Evolutionary conservation across 2,888 invertebrate species (phyloP), one percentile per base, ranked within the genome.

Genomic region (Steinernema carpocapsae): DNA sequence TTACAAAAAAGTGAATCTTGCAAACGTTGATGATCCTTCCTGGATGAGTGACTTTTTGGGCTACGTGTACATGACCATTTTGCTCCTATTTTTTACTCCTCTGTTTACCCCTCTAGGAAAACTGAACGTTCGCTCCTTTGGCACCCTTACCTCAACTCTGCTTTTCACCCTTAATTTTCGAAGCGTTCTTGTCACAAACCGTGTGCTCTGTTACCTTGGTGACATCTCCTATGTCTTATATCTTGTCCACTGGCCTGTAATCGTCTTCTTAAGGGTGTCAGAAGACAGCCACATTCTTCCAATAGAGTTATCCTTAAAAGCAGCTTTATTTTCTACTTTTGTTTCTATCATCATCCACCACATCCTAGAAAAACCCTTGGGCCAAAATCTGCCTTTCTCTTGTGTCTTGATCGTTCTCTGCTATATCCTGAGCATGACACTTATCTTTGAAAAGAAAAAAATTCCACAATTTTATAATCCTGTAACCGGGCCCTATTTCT

Each of bases 231-330:
- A 75, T 70, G 74, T 71, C 2, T 29, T 74, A n/a, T 78, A 78
- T 64, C 22, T 78, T 14, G 37, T 78, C 7, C 78, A 78, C 48
- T 78, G 78, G 78, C 78, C 78, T 24, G 42, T 76, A 19, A 78
- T 78, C 26, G 74, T 74, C n/a, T 75, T 78, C 64, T 52, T 74
- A 0, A 64, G 72, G 37, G 43, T 72, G 64, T 75, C 10, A 19
- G 2, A 17, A 19, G 14, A 42, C 17, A 32, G 22, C 10, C 6
- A 29, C 46, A 37, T 46, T 59, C 32, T n/a, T 12, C 22, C 10
- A 29, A 29, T 71, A 74, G 64, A 73, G 74, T 74, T 75, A 72
- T 73, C 75, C 0, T 4, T 70, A 0, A 19, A 70, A 17, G 43
- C 72, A 4, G 46, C 74, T 0, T 4, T 72, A n/a, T 22, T 78